phyloP scores from a whole-genome alignment of 2,888 invertebrate genomes.

The Ormyrus pomaceus region DNA sequence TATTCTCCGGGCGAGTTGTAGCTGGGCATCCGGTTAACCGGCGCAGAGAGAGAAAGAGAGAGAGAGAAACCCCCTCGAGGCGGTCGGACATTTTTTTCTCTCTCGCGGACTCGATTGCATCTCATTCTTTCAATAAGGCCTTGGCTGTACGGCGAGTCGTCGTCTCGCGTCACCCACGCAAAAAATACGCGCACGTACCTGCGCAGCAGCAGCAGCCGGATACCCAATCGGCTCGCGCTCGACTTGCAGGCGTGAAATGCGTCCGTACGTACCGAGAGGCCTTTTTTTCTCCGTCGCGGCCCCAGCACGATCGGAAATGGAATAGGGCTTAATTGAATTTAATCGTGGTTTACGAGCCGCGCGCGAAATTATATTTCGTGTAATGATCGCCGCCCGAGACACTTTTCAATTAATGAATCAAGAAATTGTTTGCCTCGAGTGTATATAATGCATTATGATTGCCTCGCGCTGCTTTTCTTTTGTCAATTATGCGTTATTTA shows the following conservation, averaged over 20 bases:
- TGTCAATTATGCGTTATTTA: constrained; percentile 17
- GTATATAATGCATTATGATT: not conserved
- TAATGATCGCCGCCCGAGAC: constrained; percentile 9
- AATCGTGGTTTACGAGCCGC: constrained; percentile 40
- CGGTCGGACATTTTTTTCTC: constrained; percentile 50
- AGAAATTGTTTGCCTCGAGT: constrained; percentile 10
- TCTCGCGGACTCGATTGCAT: constrained; percentile 63
- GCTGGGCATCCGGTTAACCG: constrained; percentile 72
- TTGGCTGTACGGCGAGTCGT: constrained; percentile 58
- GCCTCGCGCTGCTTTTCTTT: not conserved
- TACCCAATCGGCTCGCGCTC: constrained; percentile 26
- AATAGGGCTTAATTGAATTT: constrained; percentile 44
- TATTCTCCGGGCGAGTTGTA: constrained; percentile 68
- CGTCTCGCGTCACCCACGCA: constrained; percentile 52
- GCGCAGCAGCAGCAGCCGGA: constrained; percentile 23
- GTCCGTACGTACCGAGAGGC: not conserved
- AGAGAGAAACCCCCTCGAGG: constrained; percentile 51
- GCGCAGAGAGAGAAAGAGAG: constrained; percentile 58
- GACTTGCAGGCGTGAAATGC: constrained; percentile 44
- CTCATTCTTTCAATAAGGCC: constrained; percentile 65
- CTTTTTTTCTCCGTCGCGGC: not conserved
- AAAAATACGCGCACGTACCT: constrained; percentile 35
- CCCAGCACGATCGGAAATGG: not conserved
- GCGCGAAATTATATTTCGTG: constrained; percentile 8
- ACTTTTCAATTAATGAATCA: constrained; percentile 27